Evolutionary conservation across 2,113 vertebrate genomes (phyloP).

Genomic region (Talpa occidentalis): DNA sequence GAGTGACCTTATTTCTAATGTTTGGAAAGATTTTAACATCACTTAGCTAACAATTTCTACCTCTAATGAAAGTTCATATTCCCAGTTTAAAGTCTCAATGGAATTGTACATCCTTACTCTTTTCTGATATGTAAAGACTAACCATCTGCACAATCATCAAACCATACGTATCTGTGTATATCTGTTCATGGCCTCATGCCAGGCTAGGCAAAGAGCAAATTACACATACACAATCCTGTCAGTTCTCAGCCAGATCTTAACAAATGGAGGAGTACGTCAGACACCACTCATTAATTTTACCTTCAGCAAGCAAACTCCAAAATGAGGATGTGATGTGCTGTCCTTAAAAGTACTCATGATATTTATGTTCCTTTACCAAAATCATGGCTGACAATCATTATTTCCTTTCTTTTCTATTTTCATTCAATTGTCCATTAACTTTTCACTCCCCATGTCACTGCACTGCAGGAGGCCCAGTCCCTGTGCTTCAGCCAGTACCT

Average conservation of each 20-base stretch:
- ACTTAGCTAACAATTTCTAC: not conserved
- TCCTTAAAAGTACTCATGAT: not conserved
- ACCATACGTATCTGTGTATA: not conserved
- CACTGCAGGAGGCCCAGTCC: not conserved
- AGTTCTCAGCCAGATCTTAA: not conserved
- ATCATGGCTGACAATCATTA: accelerated
- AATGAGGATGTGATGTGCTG: accelerated
- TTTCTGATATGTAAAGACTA: not conserved
- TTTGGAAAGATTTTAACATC: not conserved
- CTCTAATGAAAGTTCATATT: slow-evolving; percentile 33
- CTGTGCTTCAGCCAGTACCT: no score
- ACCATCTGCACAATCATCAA: not conserved
- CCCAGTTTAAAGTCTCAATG: not conserved
- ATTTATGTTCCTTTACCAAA: not conserved
- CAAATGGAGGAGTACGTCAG: not conserved
- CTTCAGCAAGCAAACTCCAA: not conserved
- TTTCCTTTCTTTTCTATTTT: not conserved
- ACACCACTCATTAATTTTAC: accelerated
- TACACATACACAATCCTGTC: accelerated
- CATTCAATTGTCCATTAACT: not conserved
- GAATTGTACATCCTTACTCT: not conserved
- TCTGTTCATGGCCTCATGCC: accelerated
- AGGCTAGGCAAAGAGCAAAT: not conserved
- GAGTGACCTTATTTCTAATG: slow-evolving; percentile 4
- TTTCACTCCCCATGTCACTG: accelerated